Evolutionary conservation across 2,888 invertebrate species (phyloP), one percentile per base, ranked within the genome.

Genomic region (Sinhomidia bicolor): DNA sequence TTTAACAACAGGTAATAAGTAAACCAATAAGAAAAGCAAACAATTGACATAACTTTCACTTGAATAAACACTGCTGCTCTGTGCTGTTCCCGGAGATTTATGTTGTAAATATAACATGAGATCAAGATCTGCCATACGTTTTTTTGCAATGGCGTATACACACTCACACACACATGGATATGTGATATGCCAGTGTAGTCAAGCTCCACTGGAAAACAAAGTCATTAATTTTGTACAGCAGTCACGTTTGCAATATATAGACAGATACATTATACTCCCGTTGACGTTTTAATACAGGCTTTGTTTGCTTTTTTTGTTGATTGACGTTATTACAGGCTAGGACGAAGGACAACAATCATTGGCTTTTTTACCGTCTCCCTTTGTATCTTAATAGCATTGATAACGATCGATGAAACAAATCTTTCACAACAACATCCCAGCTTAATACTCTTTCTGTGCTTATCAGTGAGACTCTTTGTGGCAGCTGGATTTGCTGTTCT

Each of bases 1-100:
- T 90, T 90, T 47, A 90, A 90, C 68, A 90, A 90, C 51, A 88
- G 87, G 90, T 90, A 65, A 82, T 79, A 32, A 29, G 23, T 20
- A 20, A n/a, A n/a, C n/a, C n/a, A n/a, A 76, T 51, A 3, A 17
- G 51, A 23, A 54, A 23, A 51, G 29, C 23, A 76, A 76, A 47
- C 17, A 60, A 29, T 32, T 32, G 20, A 26, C 60, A 60, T 60
- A 57, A 41, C 60, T 79, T 79, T 36, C 54, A 23, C 60, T 44
- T 23, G 71, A 71, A 20, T 44, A 71, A 20, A 17, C 10, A 20
- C 9, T 65, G 10, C 36, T 71, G 41, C 20, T 14, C 0, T 44
- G 1, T 65, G 10, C 36, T 71, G 41, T 44, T 14, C 0, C 71
- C 17, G 44, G 14, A 23, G n/a, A n/a, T 65, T 32, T 65, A 2